phyloP scores from a whole-genome alignment of 2,797 vertebrate genomes.

The Enteromius anoplus region DNA sequence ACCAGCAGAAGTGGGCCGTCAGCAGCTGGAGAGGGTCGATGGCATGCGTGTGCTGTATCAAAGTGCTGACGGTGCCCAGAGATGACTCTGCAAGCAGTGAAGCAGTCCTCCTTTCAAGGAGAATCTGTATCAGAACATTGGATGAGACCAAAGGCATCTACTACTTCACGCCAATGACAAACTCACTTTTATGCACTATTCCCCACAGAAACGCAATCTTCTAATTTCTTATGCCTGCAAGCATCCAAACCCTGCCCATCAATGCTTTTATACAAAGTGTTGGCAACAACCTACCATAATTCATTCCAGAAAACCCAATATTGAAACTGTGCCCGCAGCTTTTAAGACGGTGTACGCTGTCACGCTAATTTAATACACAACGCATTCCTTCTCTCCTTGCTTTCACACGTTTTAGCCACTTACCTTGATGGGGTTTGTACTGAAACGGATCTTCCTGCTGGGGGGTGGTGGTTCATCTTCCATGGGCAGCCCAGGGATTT shows the following conservation, averaged over 20 bases:
- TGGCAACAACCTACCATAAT: background rate
- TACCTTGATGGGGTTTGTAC: conserved; percentile 91
- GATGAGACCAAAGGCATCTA: background rate
- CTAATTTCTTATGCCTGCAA: background rate
- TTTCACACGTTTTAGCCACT: conserved; percentile 61
- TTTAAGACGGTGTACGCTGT: background rate
- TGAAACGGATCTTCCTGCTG: conserved; percentile 91
- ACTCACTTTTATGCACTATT: background rate
- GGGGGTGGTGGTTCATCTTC: conserved; percentile 85
- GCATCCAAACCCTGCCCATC: background rate
- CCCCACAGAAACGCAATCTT: background rate
- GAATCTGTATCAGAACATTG: background rate
- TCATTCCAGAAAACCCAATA: background rate
- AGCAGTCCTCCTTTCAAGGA: conserved; percentile 6
- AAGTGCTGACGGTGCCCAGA: conserved; percentile 23
- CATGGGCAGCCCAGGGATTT: conserved; percentile 87
- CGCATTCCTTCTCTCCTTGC: background rate
- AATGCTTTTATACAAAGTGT: background rate
- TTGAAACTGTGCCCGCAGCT: conserved; percentile 11
- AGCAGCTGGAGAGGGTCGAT: conserved; percentile 23
- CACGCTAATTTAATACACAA: background rate
- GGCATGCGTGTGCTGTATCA: background rate
- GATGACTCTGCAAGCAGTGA: conserved; percentile 18
- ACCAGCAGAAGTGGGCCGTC: conserved; percentile 16
- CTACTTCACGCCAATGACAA: background rate